Conservation (phyloP, 2,797 vertebrate genomes). For the Gambusia yucatana region DNA sequence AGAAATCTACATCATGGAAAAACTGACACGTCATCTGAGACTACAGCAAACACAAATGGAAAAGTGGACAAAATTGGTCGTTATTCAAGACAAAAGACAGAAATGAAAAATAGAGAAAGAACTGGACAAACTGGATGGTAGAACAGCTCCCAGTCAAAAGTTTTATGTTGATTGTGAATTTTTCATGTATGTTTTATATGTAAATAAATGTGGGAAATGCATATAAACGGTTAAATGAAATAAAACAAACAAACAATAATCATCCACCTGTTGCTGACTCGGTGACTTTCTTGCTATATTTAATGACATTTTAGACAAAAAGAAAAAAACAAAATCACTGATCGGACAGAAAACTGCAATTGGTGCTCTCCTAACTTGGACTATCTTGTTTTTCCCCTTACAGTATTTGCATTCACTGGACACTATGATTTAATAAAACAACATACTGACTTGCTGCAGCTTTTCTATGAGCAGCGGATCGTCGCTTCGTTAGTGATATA, state of each 20-base stretch:
- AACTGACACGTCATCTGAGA: not conserved
- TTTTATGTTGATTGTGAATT: not conserved
- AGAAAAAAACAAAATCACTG: too few species aligned
- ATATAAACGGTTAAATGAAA: not conserved
- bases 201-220: not conserved
- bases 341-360: too few species aligned
- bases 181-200: not conserved
- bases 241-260: not conserved
- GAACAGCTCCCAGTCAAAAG: not conserved
- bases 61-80: not conserved
- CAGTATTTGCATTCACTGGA: not conserved
- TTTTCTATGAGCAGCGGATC: not conserved
- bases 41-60: not conserved
- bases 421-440: not conserved
- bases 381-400: not conserved
- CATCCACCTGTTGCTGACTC: not conserved
- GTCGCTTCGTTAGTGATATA: conserved; percentile 7
- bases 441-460: not conserved
- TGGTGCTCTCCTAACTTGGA: not conserved
- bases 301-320: too few species aligned
- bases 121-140: not conserved
- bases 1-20: not conserved
- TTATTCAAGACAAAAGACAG: not conserved
- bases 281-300: too few species aligned
- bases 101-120: not conserved